A percentile compares a stretch with the other conserved stretches of the same genome.
Evolutionary conservation across 2,113 vertebrate species (phyloP).

Genomic region (Oncorhynchus clarkii): DNA sequence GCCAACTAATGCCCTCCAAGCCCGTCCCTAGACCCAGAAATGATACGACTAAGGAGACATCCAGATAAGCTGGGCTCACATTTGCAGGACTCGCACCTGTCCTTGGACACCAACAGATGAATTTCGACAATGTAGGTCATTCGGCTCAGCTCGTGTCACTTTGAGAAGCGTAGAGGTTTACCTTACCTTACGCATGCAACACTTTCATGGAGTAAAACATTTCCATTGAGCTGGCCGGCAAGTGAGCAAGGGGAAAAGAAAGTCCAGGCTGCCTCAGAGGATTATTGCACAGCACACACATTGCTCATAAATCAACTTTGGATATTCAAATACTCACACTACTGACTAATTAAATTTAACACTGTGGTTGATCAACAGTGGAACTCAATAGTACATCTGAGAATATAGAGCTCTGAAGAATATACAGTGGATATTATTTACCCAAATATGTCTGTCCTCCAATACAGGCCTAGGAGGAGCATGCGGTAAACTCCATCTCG

Average conservation of each 20-base stretch:
- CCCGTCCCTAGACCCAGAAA: conserved; percentile 1
- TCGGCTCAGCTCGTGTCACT: conserved; percentile 42
- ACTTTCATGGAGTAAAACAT: conserved; percentile 11
- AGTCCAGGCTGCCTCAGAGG: too few relatives aligned
- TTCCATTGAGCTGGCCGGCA: neutral
- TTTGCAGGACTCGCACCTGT: conserved; percentile 56
- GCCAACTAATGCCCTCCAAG: conserved; percentile 5
- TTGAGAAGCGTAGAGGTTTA: conserved; percentile 8
- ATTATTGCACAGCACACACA: too few relatives aligned
- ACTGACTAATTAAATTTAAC: too few relatives aligned
- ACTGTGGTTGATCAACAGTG: too few relatives aligned
- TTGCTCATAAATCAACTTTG: too few relatives aligned
- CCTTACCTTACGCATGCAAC: conserved; percentile 4
- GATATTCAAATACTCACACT: too few relatives aligned
- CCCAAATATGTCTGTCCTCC: too few relatives aligned
- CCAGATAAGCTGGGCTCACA: neutral
- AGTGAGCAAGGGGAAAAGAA: neutral
- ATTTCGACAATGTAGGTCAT: conserved; percentile 31
- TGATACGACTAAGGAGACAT: neutral
- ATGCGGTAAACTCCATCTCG: too few relatives aligned
- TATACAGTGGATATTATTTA: too few relatives aligned
- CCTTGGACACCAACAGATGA: conserved; percentile 55
- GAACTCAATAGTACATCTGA: too few relatives aligned
- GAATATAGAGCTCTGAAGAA: too few relatives aligned
- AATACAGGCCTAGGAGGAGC: too few relatives aligned